A percentile compares a stretch with the other conserved stretches of the same genome.
Conservation (phyloP, 2,888 invertebrate genomes). For the Maniola hyperantus region DNA sequence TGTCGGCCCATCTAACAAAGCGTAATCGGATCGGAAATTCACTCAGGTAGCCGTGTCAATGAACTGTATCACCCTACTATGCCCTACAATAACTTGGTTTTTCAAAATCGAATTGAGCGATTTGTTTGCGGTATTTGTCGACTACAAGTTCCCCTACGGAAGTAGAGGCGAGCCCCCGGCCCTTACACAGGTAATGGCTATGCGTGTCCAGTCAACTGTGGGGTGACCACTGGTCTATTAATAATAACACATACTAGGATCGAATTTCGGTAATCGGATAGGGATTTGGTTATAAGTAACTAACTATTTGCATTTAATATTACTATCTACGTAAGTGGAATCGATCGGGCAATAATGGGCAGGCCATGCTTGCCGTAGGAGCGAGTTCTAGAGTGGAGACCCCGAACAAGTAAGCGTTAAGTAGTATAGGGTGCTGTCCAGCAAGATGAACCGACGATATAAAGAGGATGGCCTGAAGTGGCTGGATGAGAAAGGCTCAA, state of each 20-base stretch:
- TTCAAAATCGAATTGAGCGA: conserved; percentile 46
- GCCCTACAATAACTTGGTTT: conserved; percentile 42
- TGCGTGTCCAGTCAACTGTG: conserved; percentile 52
- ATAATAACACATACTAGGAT: conserved; percentile 31
- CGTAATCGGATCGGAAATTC: background rate
- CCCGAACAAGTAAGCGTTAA: too few species aligned
- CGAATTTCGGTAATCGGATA: conserved; percentile 35
- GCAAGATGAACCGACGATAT: too few species aligned
- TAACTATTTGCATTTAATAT: conserved; percentile 8
- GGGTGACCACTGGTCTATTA: conserved; percentile 36
- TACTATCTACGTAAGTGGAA: too few species aligned
- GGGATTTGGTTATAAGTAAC: conserved; percentile 2
- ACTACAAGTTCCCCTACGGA: conserved; percentile 58
- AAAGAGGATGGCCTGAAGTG: too few species aligned
- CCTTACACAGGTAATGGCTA: conserved; percentile 51
- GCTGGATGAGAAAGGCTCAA: too few species aligned
- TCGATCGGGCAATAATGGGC: too few species aligned
- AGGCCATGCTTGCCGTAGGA: too few species aligned
- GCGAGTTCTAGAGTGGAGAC: too few species aligned
- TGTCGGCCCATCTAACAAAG: background rate
- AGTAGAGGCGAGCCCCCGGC: conserved; percentile 43
- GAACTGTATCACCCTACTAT: conserved; percentile 37
- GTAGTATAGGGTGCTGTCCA: too few species aligned
- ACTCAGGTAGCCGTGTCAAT: conserved; percentile 32
- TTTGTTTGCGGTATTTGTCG: conserved; percentile 49